These are phyloP conservation scores for Ctenopoma kingsleyae DNA, from an alignment of 2,797 vertebrate genomes.

Conservation along the genomic window DNA sequence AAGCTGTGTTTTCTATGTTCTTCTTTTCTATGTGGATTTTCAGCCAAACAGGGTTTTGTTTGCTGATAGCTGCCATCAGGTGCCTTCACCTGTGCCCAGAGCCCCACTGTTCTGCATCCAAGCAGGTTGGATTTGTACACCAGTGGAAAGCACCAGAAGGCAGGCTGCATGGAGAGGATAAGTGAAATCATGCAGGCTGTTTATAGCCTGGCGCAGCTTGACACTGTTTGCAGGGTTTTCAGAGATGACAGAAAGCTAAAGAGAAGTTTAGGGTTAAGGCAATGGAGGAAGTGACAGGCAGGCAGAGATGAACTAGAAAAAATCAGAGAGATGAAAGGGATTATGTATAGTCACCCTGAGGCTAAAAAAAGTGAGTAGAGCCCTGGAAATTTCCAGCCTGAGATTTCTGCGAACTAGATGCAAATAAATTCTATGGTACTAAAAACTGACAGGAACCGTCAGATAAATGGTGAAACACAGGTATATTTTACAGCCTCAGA, in stretches of 20 bases:
- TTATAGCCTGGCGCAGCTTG: conserved; percentile 29
- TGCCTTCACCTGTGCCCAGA: conserved; percentile 38
- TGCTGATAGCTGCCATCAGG: conserved; percentile 33
- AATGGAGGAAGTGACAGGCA: conserved; percentile 31
- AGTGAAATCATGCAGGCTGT: conserved; percentile 53
- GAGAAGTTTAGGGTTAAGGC: conserved; percentile 26
- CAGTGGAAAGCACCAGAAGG: conserved; percentile 42
- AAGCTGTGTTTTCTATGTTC: background rate
- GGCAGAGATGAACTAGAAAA: conserved; percentile 37
- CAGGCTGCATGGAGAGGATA: conserved; percentile 57
- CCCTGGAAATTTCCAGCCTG: conserved; percentile 10
- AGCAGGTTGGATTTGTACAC: conserved; percentile 26
- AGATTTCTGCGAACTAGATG: conserved; percentile 8
- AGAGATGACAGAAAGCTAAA: conserved; percentile 35
- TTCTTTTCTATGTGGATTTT: conserved; percentile 21
- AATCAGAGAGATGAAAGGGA: conserved; percentile 38
- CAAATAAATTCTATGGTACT: conserved; percentile 8
- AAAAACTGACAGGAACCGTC: background rate
- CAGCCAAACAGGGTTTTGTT: conserved; percentile 27
- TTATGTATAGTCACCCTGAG: conserved; percentile 34
- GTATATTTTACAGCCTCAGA: too few relatives aligned
- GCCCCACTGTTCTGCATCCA: conserved; percentile 28
- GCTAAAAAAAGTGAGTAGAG: conserved; percentile 24
- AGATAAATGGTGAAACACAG: background rate
- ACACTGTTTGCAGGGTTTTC: conserved; percentile 49